These are phyloP conservation scores for Darevskia mixta DNA, from an alignment of 2,797 vertebrate genomes.

Conservation along the genomic window DNA sequence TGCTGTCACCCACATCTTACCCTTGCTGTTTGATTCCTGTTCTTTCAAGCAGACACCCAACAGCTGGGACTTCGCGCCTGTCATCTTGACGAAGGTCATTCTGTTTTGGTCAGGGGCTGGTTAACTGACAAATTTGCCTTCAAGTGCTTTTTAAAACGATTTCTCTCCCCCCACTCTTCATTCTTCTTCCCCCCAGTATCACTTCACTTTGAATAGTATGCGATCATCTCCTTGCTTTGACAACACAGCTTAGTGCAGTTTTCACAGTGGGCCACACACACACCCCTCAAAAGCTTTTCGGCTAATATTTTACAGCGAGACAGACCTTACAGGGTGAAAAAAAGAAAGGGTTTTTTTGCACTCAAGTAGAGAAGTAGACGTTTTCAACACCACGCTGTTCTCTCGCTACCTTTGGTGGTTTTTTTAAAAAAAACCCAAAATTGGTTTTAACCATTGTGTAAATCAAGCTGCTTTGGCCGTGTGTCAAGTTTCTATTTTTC, in stretches of 20 bases:
- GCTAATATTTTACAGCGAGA: background rate
- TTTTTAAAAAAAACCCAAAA: background rate
- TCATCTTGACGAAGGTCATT: conserved; percentile 22
- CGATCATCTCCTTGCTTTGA: conserved; percentile 44
- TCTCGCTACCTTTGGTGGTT: background rate
- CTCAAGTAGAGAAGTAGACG: background rate
- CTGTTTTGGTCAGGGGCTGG: conserved; percentile 12
- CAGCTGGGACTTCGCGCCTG: background rate
- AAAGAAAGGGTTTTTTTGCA: background rate
- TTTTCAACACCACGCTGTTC: background rate
- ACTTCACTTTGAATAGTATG: background rate
- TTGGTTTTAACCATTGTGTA: background rate
- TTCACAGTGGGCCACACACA: background rate
- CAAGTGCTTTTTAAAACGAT: background rate
- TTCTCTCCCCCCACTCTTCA: background rate
- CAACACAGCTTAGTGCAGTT: background rate
- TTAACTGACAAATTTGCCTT: conserved; percentile 41
- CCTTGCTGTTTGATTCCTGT: background rate
- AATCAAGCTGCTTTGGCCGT: background rate
- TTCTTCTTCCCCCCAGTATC: background rate
- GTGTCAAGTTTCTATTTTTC: background rate
- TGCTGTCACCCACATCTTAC: background rate
- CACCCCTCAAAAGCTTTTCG: background rate
- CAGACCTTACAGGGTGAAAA: background rate
- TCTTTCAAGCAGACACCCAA: background rate